Evolutionary conservation across 2,797 vertebrate species (phyloP).

Genomic region (Neosilurus hyrtlii): DNA sequence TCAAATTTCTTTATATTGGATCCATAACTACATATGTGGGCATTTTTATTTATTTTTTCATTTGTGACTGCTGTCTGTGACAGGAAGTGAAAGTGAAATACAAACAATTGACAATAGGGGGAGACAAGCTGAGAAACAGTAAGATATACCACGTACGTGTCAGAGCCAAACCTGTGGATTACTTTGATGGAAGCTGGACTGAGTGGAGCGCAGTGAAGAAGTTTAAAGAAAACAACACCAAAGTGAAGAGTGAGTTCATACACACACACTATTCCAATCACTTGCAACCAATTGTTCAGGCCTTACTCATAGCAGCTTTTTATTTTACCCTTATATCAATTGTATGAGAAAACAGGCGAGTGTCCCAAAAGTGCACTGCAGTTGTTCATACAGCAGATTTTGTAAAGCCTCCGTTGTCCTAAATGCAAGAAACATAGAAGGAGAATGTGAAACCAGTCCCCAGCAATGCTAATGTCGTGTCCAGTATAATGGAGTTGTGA

Average conservation of each 20-base stretch:
- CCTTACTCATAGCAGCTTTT: too few species aligned
- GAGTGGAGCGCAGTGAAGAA: conserved; percentile 61
- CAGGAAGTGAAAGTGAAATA: rapidly evolving
- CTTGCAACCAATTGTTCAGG: too few species aligned
- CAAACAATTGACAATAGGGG: neutral
- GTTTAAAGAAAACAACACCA: conserved; percentile 52
- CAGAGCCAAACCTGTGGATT: conserved; percentile 31
- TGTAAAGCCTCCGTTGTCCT: too few species aligned
- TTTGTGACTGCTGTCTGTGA: neutral
- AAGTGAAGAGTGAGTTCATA: neutral
- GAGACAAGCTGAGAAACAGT: neutral
- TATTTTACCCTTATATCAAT: too few species aligned
- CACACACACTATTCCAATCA: too few species aligned
- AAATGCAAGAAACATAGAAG: too few species aligned
- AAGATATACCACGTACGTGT: conserved; percentile 51
- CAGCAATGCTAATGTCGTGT: too few species aligned
- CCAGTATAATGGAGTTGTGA: too few species aligned
- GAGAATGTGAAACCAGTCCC: too few species aligned
- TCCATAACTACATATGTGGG: neutral
- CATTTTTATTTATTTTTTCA: neutral
- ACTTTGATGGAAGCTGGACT: conserved; percentile 67
- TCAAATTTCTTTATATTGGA: neutral
- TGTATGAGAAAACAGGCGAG: too few species aligned
- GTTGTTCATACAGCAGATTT: too few species aligned
- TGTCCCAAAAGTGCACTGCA: too few species aligned